Conservation (phyloP, 35 echinoderm and acorn worm genomes). For the Eucidaris tribuloides region DNA sequence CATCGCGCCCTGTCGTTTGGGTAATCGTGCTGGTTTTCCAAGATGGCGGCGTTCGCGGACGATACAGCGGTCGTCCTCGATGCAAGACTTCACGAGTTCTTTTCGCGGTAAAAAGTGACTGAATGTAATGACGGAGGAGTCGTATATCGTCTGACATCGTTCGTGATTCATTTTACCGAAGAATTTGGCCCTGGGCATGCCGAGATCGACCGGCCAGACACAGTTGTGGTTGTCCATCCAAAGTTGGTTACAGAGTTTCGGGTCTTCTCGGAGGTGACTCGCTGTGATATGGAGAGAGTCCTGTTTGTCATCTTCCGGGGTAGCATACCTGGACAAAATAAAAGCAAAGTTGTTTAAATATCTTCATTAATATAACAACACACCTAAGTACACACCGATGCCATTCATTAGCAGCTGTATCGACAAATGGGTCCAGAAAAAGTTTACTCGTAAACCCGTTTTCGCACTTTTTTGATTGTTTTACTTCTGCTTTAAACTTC, state of each 20-base stretch:
- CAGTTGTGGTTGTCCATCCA: constrained; percentile 99
- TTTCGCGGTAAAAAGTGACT: constrained; percentile 90
- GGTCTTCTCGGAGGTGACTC: constrained; percentile 18
- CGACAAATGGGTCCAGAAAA: too few relatives aligned
- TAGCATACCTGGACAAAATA: constrained; percentile 75
- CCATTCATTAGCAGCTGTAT: too few relatives aligned
- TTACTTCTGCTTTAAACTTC: too few relatives aligned
- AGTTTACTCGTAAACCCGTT: too few relatives aligned
- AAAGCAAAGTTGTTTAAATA: too few relatives aligned
- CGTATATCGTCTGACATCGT: constrained; percentile 43
- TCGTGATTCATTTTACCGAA: constrained; percentile 66
- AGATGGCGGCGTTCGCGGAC: constrained; percentile 47
- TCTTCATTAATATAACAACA: too few relatives aligned
- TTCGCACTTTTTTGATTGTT: too few relatives aligned
- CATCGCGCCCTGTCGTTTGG: constrained; percentile 72
- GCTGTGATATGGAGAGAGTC: constrained; percentile 53
- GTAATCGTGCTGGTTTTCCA: constrained; percentile 25
- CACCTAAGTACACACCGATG: too few relatives aligned
- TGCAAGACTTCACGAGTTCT: constrained; percentile 67
- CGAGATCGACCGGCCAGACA: constrained; percentile 74
- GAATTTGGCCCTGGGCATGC: constrained; percentile 64
- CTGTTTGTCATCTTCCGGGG: constrained; percentile 80
- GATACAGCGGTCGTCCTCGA: constrained; percentile 44
- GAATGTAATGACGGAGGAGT: constrained; percentile 80
- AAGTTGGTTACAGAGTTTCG: constrained; percentile 40